Evolutionary conservation across 1,140 invertebrate genomes (phyloP), one percentile per base, ranked within the genome.

Genomic region (Drosophila tropicalis): DNA sequence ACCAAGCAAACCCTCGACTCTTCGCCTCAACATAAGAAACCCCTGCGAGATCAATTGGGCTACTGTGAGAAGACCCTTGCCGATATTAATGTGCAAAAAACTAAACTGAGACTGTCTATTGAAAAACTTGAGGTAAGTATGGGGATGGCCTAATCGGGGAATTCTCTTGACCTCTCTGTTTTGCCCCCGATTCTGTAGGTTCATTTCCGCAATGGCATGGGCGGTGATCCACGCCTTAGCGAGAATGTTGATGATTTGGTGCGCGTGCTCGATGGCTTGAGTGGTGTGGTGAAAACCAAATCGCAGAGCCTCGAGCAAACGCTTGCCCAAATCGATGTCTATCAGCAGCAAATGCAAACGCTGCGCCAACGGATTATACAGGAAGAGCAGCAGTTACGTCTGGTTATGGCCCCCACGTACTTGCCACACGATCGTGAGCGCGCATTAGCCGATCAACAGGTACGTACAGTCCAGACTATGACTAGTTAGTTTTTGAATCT

Each of bases 91-190:
- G 97, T 97, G 75, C 97, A 98, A 92, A 97, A 96, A 91, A 97
- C 96, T 0, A 98, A 98, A 93, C 96, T 99, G 64, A 94, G 94
- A 36, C 95, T 98, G 79, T 97, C 97, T n/a, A 95, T 98, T 68
- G 97, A 98, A 89, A 98, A 98, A 93, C 94, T 99, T 60, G 95
- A 97, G 93, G 96, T 96, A 92, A 94, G 93, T 93, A 25, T 2
- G 6, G 54, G 15, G 22, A 1, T 10, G 44, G 32, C 19, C 41
- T 72, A 74, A 69, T 9, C 36, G 6, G 34, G 72, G 62, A 73
- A 66, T 22, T 5, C 62, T 22, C 15, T 34, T 60, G 17, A 51
- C 17, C 44, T 51, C 10, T 67, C 22, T 47, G 51, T 1, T 67
- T 15, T 47, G 51, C 1, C 5, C 40, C 3, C 5, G 22, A 58